phyloP scores from a whole-genome alignment of 2,797 vertebrate species.

The Vireo griseus region DNA sequence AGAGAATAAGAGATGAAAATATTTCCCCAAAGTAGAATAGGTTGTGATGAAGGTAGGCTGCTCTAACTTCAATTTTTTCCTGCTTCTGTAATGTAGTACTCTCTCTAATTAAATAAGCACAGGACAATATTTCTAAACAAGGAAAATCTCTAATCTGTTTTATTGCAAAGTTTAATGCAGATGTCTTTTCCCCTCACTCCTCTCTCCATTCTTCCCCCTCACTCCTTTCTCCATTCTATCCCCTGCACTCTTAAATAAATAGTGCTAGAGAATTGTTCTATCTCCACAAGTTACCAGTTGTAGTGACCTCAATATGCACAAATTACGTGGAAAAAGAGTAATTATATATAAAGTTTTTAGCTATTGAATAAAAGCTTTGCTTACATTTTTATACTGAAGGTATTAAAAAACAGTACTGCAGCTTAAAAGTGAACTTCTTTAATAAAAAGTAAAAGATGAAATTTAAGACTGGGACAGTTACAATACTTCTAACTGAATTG shows the following conservation, averaged over 20 bases:
- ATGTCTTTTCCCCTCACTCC: neutral
- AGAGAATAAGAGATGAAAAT: neutral
- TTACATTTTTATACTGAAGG: neutral
- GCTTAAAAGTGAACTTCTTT: neutral
- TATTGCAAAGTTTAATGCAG: neutral
- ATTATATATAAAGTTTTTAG: neutral
- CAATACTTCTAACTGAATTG: neutral
- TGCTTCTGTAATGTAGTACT: neutral
- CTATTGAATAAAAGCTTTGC: neutral
- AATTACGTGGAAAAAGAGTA: neutral
- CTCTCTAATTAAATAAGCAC: neutral
- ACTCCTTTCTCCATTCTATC: neutral
- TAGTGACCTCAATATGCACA: neutral
- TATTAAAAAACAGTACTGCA: neutral
- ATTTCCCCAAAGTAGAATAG: neutral
- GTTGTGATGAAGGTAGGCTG: neutral
- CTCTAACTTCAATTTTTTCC: neutral
- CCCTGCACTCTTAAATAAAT: neutral
- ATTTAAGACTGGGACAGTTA: neutral
- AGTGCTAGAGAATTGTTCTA: neutral
- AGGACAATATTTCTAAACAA: neutral
- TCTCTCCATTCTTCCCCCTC: neutral
- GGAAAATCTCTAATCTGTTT: neutral
- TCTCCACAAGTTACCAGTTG: neutral
- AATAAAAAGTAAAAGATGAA: neutral